Evolutionary conservation across 2,888 invertebrate species (phyloP), one percentile per base, ranked within the genome.

Genomic region (Ashinkailepas kermadecensis): DNA sequence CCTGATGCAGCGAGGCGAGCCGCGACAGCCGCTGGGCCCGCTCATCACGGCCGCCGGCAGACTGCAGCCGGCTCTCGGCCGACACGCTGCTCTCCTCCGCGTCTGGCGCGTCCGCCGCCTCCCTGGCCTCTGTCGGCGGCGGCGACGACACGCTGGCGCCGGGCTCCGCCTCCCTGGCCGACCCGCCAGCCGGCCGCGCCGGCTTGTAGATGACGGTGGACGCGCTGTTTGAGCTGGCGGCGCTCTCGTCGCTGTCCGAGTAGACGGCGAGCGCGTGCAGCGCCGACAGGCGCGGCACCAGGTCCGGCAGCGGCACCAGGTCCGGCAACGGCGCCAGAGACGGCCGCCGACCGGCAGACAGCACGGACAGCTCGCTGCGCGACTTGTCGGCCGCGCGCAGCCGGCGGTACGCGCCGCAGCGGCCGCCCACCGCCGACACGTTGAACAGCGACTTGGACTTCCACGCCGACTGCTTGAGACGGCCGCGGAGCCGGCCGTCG

Each of bases 371-470:
- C 57, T 57, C 79, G 15, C 58, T 79, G 23, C 25, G n/a, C 23
- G 79, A 58, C 54, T 74, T 74, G 1, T 57, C 58, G 25, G 21
- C 79, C 7, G 23, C 23, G 12, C 79, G 79, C 21, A 74, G 74
- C 18, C 74, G 74, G 10, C 74, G 74, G 21, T 54, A 54, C 9
- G 18, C 74, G 7, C 4, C 10, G 10, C 74, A 21, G 13, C 78
- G n/a, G 56, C n/a, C 21, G 10, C 21, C 56, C 11, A 57, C 15
- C 23, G 9, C 79, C 23, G 79, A 79, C n/a, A 79, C 79, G 18
- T 58, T 79, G 23, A 79, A 58, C 79, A 79, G 58, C 59, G 79
- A 79, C 57, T 79, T 57, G 25, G 79, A 79, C 79, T 79, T 79
- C 79, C 57, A 59, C 3, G 58, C 23, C 13, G 58, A 23, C 13